Evolutionary conservation across 2,113 vertebrate species (phyloP).

Genomic region (Eidolon helvum): DNA sequence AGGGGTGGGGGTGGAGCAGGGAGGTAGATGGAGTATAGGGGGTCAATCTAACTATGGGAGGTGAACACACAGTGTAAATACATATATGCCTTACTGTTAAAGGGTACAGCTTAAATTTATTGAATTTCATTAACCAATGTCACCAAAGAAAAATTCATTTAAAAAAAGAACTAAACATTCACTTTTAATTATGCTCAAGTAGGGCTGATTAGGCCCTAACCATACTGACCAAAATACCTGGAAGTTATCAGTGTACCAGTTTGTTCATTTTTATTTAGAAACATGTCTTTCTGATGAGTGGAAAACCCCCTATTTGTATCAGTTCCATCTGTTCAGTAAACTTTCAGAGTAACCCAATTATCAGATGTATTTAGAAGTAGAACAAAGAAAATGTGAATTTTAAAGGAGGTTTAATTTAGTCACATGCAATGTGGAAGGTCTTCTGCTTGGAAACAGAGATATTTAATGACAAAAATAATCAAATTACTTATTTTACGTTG

Average conservation of each 20-base stretch:
- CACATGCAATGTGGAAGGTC: not conserved
- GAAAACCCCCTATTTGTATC: not conserved
- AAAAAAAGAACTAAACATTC: not conserved
- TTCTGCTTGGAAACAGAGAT: not conserved
- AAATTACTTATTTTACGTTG: not conserved
- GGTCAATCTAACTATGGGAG: too few species aligned
- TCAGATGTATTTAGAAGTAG: not conserved
- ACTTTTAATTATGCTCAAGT: not conserved
- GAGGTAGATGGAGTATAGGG: too few species aligned
- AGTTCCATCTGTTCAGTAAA: not conserved
- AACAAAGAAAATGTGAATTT: not conserved
- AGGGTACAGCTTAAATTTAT: too few species aligned
- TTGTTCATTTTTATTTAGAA: not conserved
- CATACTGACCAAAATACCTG: not conserved
- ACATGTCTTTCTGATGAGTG: not conserved
- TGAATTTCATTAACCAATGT: too few species aligned
- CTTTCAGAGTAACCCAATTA: not conserved
- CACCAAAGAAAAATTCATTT: too few species aligned
- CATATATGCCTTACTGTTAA: too few species aligned
- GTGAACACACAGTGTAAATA: too few species aligned
- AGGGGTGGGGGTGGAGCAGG: too few species aligned
- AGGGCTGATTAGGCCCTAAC: not conserved
- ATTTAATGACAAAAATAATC: not conserved
- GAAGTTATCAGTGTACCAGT: not conserved
- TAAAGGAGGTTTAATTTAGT: not conserved